phyloP scores from a whole-genome alignment of 1,140 invertebrate genomes.

The Drosophila subobscura region DNA sequence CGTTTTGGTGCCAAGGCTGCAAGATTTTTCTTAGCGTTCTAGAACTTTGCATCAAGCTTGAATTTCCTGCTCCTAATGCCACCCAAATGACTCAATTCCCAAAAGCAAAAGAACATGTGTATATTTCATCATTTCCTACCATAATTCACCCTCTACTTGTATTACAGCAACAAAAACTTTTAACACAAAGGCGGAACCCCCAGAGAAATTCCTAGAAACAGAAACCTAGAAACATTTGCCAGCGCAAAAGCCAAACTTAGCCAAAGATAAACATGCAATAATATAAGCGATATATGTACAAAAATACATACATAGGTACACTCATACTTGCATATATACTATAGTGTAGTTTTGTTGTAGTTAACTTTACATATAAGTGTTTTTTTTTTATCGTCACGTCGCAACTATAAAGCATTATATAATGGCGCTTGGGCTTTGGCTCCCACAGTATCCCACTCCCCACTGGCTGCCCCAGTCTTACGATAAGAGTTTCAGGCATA shows the following conservation, averaged over 20 bases:
- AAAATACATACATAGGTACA: constrained; percentile 7
- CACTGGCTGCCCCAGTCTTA: background rate
- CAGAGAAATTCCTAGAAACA: constrained; percentile 16
- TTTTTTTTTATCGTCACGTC: constrained; percentile 68
- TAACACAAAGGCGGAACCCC: background rate
- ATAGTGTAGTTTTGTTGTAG: too few relatives aligned
- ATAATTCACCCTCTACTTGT: background rate
- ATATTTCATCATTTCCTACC: too few relatives aligned
- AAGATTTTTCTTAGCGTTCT: too few relatives aligned
- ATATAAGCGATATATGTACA: too few relatives aligned
- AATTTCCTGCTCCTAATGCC: too few relatives aligned
- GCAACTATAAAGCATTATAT: constrained; percentile 63
- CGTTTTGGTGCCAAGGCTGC: too few relatives aligned
- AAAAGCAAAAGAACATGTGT: too few relatives aligned
- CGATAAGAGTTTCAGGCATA: constrained; percentile 44
- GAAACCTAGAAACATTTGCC: constrained; percentile 16
- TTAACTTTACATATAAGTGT: constrained; percentile 3
- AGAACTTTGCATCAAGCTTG: too few relatives aligned
- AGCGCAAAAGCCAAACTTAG: constrained; percentile 17
- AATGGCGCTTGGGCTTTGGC: constrained; percentile 40
- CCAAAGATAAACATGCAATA: constrained; percentile 8
- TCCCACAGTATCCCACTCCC: constrained; percentile 17
- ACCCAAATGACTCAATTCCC: too few relatives aligned
- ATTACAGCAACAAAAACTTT: constrained; percentile 10
- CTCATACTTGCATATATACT: background rate